Percentiles rank a stretch among this genome's conserved stretches.
phyloP scores from a whole-genome alignment of 1,140 invertebrate genomes.

The Mya arenaria region DNA sequence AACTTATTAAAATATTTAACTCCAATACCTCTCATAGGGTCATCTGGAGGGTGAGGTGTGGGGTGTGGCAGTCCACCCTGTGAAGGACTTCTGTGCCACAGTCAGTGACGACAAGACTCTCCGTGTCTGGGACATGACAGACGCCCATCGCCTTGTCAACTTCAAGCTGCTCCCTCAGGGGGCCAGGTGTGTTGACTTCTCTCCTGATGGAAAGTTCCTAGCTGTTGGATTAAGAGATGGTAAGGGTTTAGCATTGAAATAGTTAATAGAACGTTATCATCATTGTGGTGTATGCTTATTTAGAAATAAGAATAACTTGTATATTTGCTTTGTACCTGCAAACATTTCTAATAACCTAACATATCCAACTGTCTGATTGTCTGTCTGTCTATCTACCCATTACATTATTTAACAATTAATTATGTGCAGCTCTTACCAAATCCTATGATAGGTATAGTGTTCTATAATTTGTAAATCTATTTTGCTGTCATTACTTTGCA shows the following conservation, averaged over 20 bases:
- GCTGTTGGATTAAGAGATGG: constrained; percentile 81
- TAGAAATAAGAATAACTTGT: no score
- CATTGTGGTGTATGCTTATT: no score
- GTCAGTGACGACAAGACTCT: constrained; percentile 81
- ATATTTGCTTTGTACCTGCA: no score
- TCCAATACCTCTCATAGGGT: constrained; percentile 65
- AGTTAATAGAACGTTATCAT: no score
- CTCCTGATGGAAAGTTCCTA: constrained; percentile 78
- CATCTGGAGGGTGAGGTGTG: constrained; percentile 81
- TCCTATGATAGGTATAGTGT: no score
- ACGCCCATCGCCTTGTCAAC: constrained; percentile 74
- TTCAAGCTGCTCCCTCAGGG: constrained; percentile 77
- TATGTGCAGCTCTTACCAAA: no score
- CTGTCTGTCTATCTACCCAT: no score
- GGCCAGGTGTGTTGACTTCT: constrained; percentile 77
- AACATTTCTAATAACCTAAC: no score
- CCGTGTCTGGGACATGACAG: constrained; percentile 76
- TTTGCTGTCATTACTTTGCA: no score
- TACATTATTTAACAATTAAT: no score
- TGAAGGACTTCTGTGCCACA: constrained; percentile 75
- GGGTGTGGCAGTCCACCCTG: constrained; percentile 79
- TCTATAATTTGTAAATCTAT: no score
- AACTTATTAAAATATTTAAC: not conserved
- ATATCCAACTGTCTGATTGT: no score
- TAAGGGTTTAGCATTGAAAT: constrained; percentile 55